Base-by-base conservation (phyloP, 2,113 vertebrate genomes). In the Pituophis catenifer region DNA sequence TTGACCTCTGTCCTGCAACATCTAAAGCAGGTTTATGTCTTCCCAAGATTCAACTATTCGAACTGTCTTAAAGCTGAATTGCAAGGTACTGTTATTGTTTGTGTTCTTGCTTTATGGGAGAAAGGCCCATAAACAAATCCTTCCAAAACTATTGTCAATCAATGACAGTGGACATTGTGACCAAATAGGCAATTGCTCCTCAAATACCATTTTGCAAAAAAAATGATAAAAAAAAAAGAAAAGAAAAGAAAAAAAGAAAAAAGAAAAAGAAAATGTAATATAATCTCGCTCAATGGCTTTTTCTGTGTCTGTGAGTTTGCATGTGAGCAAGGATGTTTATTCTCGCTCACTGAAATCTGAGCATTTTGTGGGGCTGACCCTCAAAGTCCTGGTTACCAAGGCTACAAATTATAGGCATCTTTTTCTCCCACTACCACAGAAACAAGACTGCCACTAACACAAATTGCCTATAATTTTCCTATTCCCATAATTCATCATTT, bases 401-500 rank as follows among this genome's bases (percentile, higher is more conserved):
- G 94, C 62, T 94, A 97, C 95, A 96, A 95, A 97, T 97, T 96
- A 95, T 90, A 95, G 90, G 75, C 95, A 96, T 96, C 93, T 96
- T 95, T 59, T 33, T 6, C 8, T 57, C 48, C 94, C 54, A 96
- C 93, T 96, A 94, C 95, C 90, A 93, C 93, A 95, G 94, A 97
- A 97, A 96, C 53, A 95, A 94, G 94, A 92, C 91, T 95, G 96
- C 93, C 97, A 95, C 94, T 96, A 96, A 96, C 94, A 94, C 92
- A 97, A 97, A 97, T 96, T 96, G 91, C 92, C 96, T 97, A 86
- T 96, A 95, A 96, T 97, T 97, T 97, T 96, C 95, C 96, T 94
- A 97, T 96, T 97, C 90, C 94, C 90, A 90, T 94, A 95, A 96
- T 97, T 97, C 95, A 70, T 89, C 89, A 96, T 95, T 97, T 94